These are phyloP conservation scores for Steinernema hermaphroditum DNA, from an alignment of 2,888 invertebrate genomes.

Conservation along the genomic window DNA sequence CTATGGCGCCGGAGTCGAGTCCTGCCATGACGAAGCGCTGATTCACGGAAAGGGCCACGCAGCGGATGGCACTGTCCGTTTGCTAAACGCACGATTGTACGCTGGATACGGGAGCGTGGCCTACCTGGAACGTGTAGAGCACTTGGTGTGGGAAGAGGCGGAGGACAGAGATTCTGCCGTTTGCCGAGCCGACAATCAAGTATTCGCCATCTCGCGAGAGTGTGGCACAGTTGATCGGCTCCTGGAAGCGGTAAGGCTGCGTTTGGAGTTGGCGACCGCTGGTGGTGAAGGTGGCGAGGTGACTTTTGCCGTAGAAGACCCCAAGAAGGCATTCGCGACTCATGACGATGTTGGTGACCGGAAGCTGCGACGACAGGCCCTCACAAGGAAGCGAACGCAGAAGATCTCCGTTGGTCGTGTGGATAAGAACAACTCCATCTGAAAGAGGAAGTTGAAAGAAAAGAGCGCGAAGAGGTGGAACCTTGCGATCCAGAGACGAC, in stretches of 20 bases:
- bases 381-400: constrained; percentile 76
- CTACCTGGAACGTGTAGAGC: constrained; percentile 94
- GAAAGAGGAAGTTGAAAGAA: constrained; percentile 45
- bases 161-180: constrained; percentile 97
- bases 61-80: constrained; percentile 68
- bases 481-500: constrained; percentile 89
- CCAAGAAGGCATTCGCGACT: constrained; percentile 94
- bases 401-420: constrained; percentile 95
- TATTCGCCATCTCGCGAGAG: constrained; percentile 97
- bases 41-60: constrained; percentile 93
- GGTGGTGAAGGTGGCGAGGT: constrained; percentile 57
- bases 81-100: constrained; percentile 44
- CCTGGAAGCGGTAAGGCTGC: constrained; percentile 34
- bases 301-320: constrained; percentile 76
- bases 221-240: constrained; percentile 43
- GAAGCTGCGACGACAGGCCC: not conserved
- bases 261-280: constrained; percentile 54
- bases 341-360: constrained; percentile 69
- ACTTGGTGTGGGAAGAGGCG: constrained; percentile 93
- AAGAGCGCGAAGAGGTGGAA: no score
- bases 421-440: constrained; percentile 95
- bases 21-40: constrained; percentile 97
- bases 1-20: constrained; percentile 92
- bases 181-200: constrained; percentile 93
- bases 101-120: constrained; percentile 66